phyloP scores from a whole-genome alignment of 23 tunicate species.

The Trididemnum miniatum region DNA sequence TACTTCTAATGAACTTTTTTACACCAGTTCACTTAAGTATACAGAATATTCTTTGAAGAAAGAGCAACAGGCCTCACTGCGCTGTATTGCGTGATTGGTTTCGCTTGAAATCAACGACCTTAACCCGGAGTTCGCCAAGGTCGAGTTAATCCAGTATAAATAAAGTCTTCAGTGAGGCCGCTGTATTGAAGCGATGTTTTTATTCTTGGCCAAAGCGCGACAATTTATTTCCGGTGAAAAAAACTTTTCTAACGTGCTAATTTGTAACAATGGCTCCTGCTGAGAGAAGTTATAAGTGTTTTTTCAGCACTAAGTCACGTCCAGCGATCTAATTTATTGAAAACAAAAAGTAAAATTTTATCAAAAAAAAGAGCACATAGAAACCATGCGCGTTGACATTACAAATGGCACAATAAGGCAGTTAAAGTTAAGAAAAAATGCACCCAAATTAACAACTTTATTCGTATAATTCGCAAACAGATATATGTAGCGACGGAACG shows the following conservation, averaged over 20 bases:
- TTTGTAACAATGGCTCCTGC: too few relatives aligned
- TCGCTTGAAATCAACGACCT: not conserved
- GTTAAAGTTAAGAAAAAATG: too few relatives aligned
- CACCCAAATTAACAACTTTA: too few relatives aligned
- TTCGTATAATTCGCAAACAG: too few relatives aligned
- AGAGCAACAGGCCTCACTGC: not conserved
- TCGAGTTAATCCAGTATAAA: constrained; percentile 17
- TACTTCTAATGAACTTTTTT: too few relatives aligned
- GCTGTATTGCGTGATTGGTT: not conserved
- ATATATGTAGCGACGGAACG: too few relatives aligned
- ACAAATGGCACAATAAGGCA: too few relatives aligned
- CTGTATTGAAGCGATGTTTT: not conserved
- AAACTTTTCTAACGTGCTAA: too few relatives aligned
- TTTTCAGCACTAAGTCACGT: too few relatives aligned
- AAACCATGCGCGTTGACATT: not conserved
- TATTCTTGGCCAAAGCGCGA: not conserved
- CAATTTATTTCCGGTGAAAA: not conserved
- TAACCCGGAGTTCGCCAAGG: constrained; percentile 18
- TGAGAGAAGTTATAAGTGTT: too few relatives aligned
- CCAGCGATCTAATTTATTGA: not conserved
- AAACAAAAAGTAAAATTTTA: constrained; percentile 3
- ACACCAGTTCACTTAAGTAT: too few relatives aligned
- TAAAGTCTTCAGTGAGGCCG: constrained; percentile 1
- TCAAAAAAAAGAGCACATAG: not conserved
- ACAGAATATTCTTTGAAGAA: not conserved